These are phyloP conservation scores for Ophion ventricosus DNA, from an alignment of 2,888 invertebrate species.

Conservation along the genomic window DNA sequence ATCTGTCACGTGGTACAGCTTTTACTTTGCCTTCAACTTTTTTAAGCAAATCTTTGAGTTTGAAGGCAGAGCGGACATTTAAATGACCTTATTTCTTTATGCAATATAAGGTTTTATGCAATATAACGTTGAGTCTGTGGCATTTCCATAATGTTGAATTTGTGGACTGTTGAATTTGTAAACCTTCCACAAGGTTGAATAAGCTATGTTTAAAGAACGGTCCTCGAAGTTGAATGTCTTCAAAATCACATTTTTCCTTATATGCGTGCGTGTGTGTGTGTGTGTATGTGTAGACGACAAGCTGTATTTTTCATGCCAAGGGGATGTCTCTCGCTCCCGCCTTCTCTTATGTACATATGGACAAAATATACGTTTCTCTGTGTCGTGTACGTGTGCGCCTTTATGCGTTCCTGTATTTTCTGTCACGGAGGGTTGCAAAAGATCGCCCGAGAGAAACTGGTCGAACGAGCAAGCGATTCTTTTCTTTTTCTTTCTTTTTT, in stretches of 20 bases:
- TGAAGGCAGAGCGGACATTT: too few relatives aligned
- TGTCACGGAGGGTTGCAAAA: constrained; percentile 41
- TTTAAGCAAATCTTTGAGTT: too few relatives aligned
- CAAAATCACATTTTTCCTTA: background rate
- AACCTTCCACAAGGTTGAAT: too few relatives aligned
- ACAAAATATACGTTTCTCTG: constrained; percentile 47
- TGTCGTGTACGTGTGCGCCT: constrained; percentile 39
- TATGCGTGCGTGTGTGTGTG: too few relatives aligned
- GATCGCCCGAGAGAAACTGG: constrained; percentile 50
- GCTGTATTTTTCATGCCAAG: constrained; percentile 62
- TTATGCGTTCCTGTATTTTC: constrained; percentile 34
- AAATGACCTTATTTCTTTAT: too few relatives aligned
- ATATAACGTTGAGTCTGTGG: too few relatives aligned
- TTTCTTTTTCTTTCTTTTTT: constrained; percentile 33
- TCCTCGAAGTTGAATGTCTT: constrained; percentile 5
- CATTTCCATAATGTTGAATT: too few relatives aligned
- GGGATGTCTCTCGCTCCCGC: constrained; percentile 51
- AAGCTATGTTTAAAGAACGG: too few relatives aligned
- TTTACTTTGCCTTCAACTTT: too few relatives aligned
- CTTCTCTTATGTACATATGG: constrained; percentile 45
- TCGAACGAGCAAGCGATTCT: constrained; percentile 45
- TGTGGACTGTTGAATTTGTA: too few relatives aligned
- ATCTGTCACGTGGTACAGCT: too few relatives aligned
- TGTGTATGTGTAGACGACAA: constrained; percentile 43
- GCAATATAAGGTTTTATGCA: too few relatives aligned